Conservation (phyloP, 2,888 invertebrate species). For the Metallyticus violacea region DNA sequence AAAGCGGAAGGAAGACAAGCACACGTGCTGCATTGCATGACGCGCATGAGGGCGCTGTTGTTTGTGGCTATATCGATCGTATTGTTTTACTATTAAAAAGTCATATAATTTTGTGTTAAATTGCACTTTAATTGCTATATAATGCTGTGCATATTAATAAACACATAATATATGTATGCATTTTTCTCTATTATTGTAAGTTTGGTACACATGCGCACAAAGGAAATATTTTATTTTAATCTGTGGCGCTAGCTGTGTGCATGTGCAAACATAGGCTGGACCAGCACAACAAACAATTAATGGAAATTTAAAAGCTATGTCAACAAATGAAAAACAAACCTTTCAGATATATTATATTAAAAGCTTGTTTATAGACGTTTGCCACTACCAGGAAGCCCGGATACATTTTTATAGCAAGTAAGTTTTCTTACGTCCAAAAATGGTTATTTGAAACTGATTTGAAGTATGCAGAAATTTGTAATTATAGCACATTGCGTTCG, state of each 20-base stretch:
- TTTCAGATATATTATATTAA: too few relatives aligned
- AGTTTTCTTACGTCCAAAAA: too few relatives aligned
- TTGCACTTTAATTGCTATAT: not conserved
- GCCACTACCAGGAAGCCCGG: too few relatives aligned
- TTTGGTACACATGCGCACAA: not conserved
- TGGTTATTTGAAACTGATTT: too few relatives aligned
- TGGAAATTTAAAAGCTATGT: too few relatives aligned
- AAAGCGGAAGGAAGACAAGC: not conserved
- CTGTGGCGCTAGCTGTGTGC: not conserved
- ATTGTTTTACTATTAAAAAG: not conserved
- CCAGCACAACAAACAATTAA: too few relatives aligned
- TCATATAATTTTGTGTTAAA: not conserved
- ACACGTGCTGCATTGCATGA: not conserved
- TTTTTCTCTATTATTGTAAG: not conserved
- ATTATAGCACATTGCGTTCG: too few relatives aligned
- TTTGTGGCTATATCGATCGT: not conserved
- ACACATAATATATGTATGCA: not conserved
- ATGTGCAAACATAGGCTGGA: too few relatives aligned
- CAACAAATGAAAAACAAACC: too few relatives aligned
- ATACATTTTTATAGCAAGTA: too few relatives aligned
- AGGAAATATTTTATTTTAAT: not conserved
- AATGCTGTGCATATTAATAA: not conserved
- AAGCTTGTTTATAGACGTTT: too few relatives aligned
- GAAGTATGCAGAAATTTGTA: too few relatives aligned
- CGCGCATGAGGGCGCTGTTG: not conserved